A percentile compares a stretch with the other conserved stretches of the same genome.
Evolutionary conservation across 2,888 invertebrate genomes (phyloP).

Genomic region (Torymus tubicola): DNA sequence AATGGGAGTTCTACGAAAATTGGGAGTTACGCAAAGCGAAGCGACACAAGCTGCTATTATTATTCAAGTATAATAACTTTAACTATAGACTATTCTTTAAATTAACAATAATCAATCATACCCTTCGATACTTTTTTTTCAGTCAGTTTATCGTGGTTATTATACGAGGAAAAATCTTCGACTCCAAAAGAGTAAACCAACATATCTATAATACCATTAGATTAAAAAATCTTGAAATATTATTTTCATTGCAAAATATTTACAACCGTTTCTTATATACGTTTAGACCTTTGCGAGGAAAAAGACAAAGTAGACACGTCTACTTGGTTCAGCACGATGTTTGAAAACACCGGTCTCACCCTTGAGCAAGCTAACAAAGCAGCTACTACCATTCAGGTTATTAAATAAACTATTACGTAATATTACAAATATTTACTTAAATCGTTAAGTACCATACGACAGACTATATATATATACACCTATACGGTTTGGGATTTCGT

Average conservation of each 20-base stretch:
- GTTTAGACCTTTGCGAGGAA: too few species aligned
- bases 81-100: too few species aligned
- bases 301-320: slow-evolving; percentile 61
- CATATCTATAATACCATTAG: too few species aligned
- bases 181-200: slow-evolving; percentile 4
- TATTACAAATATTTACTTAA: not conserved
- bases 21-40: slow-evolving; percentile 66
- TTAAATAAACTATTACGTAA: not conserved
- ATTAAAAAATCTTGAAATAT: too few species aligned
- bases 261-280: too few species aligned
- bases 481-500: too few species aligned
- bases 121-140: not conserved
- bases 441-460: not conserved
- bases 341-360: slow-evolving; percentile 64
- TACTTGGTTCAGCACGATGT: slow-evolving; percentile 68
- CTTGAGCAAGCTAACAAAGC: slow-evolving; percentile 64
- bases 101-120: not conserved
- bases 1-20: slow-evolving; percentile 67
- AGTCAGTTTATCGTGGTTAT: slow-evolving; percentile 53
- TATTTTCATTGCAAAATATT: too few species aligned
- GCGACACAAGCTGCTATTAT: slow-evolving; percentile 63
- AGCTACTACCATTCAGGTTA: slow-evolving; percentile 68
- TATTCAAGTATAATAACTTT: slow-evolving; percentile 64
- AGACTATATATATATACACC: too few species aligned
- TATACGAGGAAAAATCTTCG: slow-evolving; percentile 34